Conservation (phyloP, 2,113 vertebrate genomes). For the Zosterops borbonicus region DNA sequence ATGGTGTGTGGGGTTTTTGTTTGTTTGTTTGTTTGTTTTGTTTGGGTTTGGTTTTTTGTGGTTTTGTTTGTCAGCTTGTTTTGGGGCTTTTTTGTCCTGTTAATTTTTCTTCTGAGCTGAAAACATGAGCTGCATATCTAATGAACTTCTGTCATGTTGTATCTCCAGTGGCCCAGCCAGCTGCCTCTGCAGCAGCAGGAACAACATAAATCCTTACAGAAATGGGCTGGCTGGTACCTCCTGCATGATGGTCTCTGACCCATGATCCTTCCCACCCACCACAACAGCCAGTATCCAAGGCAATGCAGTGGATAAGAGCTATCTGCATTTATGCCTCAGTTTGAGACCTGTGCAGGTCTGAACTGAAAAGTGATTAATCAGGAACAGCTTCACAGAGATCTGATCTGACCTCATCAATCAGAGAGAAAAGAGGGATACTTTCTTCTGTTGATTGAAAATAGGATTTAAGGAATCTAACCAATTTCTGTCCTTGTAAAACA, state of each 20-base stretch:
- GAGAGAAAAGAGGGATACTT: neutral
- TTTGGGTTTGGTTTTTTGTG: too few relatives aligned
- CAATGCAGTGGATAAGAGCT: neutral
- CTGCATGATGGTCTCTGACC: neutral
- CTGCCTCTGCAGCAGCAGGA: neutral
- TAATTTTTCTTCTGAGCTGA: neutral
- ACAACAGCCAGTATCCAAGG: fast-evolving
- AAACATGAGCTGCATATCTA: neutral
- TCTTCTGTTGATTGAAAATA: neutral
- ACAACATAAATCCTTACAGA: neutral
- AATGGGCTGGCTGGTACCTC: neutral
- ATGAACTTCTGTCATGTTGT: fast-evolving
- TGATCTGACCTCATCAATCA: neutral
- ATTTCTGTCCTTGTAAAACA: neutral
- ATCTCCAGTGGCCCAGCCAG: neutral
- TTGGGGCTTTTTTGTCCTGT: neutral
- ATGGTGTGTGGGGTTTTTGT: neutral
- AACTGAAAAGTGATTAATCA: neutral
- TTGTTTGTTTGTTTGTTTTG: too few relatives aligned
- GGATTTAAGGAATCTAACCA: neutral
- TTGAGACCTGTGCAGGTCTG: neutral
- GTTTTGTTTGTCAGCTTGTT: neutral
- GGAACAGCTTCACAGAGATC: neutral
- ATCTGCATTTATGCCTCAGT: neutral
- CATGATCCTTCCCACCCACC: fast-evolving